Conservation (phyloP, 2,113 vertebrate genomes). For the Campylorhamphus procurvoides region DNA sequence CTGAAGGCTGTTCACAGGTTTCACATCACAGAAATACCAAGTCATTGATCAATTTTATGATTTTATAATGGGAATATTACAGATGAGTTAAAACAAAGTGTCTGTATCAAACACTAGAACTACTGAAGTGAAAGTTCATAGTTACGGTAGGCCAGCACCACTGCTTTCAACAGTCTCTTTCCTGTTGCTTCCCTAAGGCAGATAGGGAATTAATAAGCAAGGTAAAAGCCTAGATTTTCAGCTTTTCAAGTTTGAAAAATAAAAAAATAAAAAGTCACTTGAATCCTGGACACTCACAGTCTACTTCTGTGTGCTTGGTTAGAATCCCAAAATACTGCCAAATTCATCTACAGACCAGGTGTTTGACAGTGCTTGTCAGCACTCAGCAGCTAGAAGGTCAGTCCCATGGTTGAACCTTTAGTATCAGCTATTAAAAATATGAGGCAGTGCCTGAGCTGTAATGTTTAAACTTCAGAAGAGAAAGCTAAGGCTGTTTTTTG, state of each 20-base stretch:
- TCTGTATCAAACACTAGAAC: neutral
- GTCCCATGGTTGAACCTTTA: neutral
- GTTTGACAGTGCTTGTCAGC: neutral
- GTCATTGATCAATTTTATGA: neutral
- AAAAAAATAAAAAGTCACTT: neutral
- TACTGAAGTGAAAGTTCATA: neutral
- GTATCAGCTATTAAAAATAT: neutral
- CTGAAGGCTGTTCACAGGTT: neutral
- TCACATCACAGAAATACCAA: neutral
- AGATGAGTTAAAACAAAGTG: constrained; percentile 15
- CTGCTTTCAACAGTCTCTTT: neutral
- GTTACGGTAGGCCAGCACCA: neutral
- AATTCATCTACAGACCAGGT: neutral
- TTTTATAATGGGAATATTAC: neutral
- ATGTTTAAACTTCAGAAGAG: neutral
- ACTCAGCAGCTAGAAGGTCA: neutral
- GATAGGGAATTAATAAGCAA: neutral
- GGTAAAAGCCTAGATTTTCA: neutral
- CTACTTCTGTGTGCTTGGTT: neutral
- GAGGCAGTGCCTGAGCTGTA: neutral
- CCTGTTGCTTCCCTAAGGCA: neutral
- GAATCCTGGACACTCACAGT: neutral
- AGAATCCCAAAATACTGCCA: neutral
- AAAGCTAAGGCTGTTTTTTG: neutral
- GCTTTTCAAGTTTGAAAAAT: neutral